Conservation (phyloP, 2,797 vertebrate species). For the Sebastes nivosus region DNA sequence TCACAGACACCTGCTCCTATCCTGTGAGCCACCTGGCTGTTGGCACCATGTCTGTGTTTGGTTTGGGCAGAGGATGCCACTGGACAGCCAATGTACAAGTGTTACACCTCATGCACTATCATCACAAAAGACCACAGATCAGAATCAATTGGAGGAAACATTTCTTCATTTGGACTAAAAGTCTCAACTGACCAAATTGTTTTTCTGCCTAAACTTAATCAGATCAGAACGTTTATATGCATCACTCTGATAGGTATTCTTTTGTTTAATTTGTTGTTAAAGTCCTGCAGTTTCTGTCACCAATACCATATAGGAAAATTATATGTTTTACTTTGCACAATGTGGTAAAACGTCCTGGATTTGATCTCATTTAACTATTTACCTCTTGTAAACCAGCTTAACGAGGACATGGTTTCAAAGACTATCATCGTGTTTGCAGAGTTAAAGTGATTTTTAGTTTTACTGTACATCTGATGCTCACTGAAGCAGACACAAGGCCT, state of each 20-base stretch:
- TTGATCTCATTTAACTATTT: neutral
- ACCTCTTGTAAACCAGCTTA: neutral
- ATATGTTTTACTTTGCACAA: neutral
- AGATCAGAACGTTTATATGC: neutral
- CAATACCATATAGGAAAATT: neutral
- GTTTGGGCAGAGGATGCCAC: neutral
- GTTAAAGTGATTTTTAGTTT: neutral
- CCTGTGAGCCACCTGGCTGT: neutral
- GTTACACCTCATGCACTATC: neutral
- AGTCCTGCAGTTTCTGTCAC: neutral
- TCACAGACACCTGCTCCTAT: neutral
- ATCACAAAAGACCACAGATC: neutral
- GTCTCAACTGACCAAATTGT: neutral
- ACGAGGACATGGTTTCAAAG: neutral
- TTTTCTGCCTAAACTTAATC: neutral
- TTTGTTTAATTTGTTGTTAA: neutral
- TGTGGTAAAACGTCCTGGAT: neutral
- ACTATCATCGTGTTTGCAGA: neutral
- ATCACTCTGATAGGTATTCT: neutral
- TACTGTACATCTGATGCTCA: neutral
- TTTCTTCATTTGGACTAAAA: neutral
- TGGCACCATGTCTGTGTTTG: neutral
- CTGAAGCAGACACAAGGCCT: neutral
- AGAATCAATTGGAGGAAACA: neutral
- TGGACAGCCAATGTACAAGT: neutral